A percentile compares a stretch with the other conserved stretches of the same genome.
Evolutionary conservation across 2,888 invertebrate genomes (phyloP).

Genomic region (Drepanosiphum platanoidis): DNA sequence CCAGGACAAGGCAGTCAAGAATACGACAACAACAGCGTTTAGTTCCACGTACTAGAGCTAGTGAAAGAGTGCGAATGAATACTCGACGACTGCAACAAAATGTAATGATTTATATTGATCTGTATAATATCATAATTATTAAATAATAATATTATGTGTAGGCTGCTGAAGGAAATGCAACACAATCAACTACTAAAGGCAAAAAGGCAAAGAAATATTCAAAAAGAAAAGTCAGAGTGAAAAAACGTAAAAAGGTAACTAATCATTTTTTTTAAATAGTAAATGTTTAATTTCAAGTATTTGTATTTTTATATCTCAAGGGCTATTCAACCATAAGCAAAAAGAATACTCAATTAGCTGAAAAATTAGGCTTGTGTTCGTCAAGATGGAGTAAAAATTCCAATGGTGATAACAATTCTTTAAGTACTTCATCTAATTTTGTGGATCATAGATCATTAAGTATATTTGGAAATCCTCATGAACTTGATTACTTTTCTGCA

Average conservation of each 20-base stretch:
- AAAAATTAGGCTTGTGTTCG: constrained; percentile 36
- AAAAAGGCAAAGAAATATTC: constrained; percentile 31
- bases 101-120: constrained; percentile 11
- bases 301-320: constrained; percentile 19
- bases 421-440: constrained; percentile 35
- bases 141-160: neutral
- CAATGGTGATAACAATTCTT: constrained; percentile 7
- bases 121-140: neutral
- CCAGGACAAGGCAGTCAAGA: constrained; percentile 27
- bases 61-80: constrained; percentile 51
- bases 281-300: neutral
- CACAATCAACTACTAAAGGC: neutral
- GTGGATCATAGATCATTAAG: constrained; percentile 48
- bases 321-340: constrained; percentile 9
- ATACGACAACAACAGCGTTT: constrained; percentile 44
- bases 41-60: constrained; percentile 56
- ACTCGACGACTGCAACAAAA: constrained; percentile 47
- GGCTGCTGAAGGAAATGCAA: neutral
- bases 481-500: constrained; percentile 42
- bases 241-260: constrained; percentile 42
- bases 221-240: constrained; percentile 31
- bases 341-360: constrained; percentile 33
- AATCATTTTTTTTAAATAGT: constrained; percentile 2
- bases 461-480: constrained; percentile 43
- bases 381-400: constrained; percentile 25